Evolutionary conservation across 2,113 vertebrate species (phyloP).

Genomic region (Passer montanus): DNA sequence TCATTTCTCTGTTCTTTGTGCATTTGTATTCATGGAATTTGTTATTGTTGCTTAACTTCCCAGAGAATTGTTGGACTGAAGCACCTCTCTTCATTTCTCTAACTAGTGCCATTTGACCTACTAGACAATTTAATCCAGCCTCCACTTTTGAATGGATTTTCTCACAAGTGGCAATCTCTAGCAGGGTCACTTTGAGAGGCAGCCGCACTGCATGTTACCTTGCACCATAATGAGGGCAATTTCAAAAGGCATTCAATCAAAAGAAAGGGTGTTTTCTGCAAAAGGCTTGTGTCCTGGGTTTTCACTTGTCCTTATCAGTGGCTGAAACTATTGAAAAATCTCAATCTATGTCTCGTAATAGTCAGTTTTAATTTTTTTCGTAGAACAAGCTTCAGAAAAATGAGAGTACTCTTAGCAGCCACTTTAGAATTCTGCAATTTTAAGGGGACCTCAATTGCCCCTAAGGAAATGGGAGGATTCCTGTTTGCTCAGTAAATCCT

Average conservation of each 20-base stretch:
- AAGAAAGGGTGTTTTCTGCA: constrained; percentile 70
- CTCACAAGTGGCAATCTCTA: constrained; percentile 77
- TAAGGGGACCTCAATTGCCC: neutral
- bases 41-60: constrained; percentile 77
- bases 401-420: neutral
- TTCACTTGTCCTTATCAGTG: constrained; percentile 38
- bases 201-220: constrained; percentile 57
- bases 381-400: neutral
- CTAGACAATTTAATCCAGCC: constrained; percentile 71
- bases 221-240: constrained; percentile 71
- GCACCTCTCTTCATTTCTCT: constrained; percentile 72
- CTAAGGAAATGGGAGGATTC: neutral
- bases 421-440: neutral
- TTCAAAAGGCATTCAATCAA: constrained; percentile 77
- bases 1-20: constrained; percentile 24
- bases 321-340: constrained; percentile 37
- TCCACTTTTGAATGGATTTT: constrained; percentile 76
- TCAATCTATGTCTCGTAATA: constrained; percentile 6
- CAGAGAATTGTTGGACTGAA: constrained; percentile 73
- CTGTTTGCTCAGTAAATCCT: neutral
- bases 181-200: constrained; percentile 71
- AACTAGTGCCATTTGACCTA: constrained; percentile 77
- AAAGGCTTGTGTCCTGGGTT: constrained; percentile 40
- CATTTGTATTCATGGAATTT: constrained; percentile 78
- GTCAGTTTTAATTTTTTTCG: constrained; percentile 2